phyloP scores from a whole-genome alignment of 2,797 vertebrate species.

The Tympanoctomys barrerae region DNA sequence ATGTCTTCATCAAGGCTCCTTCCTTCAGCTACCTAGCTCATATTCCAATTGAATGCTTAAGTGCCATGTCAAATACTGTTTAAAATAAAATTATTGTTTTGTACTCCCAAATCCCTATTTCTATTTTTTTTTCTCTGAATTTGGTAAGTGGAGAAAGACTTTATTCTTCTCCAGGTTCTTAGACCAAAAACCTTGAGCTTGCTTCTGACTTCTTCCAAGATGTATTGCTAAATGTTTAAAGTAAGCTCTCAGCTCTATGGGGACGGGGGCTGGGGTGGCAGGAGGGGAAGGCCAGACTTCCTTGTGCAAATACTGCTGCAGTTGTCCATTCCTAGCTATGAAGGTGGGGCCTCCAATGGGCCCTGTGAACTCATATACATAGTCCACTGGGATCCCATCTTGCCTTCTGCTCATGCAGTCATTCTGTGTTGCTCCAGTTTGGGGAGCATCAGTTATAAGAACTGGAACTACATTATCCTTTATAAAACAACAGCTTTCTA shows the following conservation, averaged over 20 bases:
- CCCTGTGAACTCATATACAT: not conserved
- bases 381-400: not conserved
- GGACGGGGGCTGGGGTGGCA: not conserved
- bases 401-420: not conserved
- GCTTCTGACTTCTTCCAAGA: not conserved
- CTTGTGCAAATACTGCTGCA: not conserved
- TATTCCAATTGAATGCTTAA: not conserved
- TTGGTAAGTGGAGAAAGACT: constrained; percentile 51
- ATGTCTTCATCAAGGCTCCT: not conserved
- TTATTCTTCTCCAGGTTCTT: constrained; percentile 37
- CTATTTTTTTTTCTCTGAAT: not conserved
- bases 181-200: not conserved
- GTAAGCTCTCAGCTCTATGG: not conserved
- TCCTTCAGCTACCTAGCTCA: not conserved
- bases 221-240: not conserved
- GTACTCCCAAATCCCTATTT: not conserved
- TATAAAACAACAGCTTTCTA: constrained; percentile 13
- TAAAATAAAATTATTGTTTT: constrained; percentile 8
- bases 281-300: not conserved
- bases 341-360: not conserved
- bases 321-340: not conserved
- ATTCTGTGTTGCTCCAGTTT: not conserved
- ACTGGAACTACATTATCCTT: not conserved
- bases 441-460: not conserved
- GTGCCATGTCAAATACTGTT: not conserved